Evolutionary conservation across 2,113 vertebrate species (phyloP), one percentile per base, ranked within the genome.

Genomic region (Gavialis gangeticus): DNA sequence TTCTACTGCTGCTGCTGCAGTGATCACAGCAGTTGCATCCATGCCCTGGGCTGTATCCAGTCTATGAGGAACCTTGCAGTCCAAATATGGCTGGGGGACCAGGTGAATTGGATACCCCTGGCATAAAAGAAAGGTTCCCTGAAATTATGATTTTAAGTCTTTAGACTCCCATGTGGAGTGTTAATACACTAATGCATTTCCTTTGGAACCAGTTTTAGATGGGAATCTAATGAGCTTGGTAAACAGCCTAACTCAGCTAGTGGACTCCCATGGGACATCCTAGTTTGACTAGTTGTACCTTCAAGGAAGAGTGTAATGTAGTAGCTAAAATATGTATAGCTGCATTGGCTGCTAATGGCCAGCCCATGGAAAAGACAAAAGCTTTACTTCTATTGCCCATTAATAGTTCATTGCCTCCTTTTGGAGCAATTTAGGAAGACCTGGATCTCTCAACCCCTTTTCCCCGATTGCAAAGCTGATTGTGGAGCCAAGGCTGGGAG

Each of bases 281-380:
- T 76, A 76, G 4, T 30, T 57, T 76, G 22, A 85, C 59, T 71
- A 85, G 84, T 83, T 78, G 2, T 57, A 16, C 78, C 18, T 78
- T 34, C 5, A 58, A 18, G 24, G 62, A 46, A 77, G 10, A 71
- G 24, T 19, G 0, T 1, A 55, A 2, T 2, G 0, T 37, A 12
- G 76, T 5, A 54, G 11, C 37, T 90, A 10, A 37, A 63, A 66
- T 30, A 18, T 56, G 5, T 80, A 82, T 83, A 73, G 71, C 21
- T 54, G 3, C 30, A 7, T 93, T 91, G 11, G 24, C 37, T 25
- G 71, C 46, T 55, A 75, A 24, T 75, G 24, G 13, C 71, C 54
- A 9, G 6, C 25, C 46, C 71, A 24, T 37, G 24, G 10, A 75
- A 60, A 60, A 22, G 59, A 22, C 24, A 60, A 60, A 60, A 27